Conservation (phyloP, 2,113 vertebrate genomes). For the Acrocephalus arundinaceus region DNA sequence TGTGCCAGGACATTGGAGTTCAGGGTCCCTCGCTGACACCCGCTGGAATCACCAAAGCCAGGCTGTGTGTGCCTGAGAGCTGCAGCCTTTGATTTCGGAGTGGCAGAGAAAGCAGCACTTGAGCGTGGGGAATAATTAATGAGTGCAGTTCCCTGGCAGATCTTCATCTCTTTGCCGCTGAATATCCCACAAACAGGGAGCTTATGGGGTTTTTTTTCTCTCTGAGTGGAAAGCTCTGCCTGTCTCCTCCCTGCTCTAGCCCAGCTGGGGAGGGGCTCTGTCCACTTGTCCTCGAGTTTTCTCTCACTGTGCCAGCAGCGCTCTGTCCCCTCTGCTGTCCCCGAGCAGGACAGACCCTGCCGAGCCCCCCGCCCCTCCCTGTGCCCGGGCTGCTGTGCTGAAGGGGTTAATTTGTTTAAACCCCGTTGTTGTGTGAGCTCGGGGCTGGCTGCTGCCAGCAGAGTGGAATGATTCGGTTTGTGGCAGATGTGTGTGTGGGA, state of each 20-base stretch:
- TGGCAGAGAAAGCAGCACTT: neutral
- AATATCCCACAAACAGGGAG: neutral
- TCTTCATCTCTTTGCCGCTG: neutral
- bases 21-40: rapidly evolving
- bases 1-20: rapidly evolving
- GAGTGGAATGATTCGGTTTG: constrained; percentile 3
- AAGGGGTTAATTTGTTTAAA: neutral
- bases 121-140: neutral
- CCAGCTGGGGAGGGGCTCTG: neutral
- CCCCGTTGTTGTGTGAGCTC: neutral
- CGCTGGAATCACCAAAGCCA: rapidly evolving
- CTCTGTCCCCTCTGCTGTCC: neutral
- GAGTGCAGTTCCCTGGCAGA: neutral
- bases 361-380: neutral
- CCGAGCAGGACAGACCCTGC: rapidly evolving
- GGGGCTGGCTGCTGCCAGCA: neutral
- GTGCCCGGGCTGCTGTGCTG: neutral
- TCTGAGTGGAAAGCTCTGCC: neutral
- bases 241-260: neutral
- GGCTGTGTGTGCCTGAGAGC: rapidly evolving
- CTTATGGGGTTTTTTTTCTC: neutral
- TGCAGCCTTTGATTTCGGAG: rapidly evolving
- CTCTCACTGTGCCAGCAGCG: rapidly evolving
- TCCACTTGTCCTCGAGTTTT: rapidly evolving
- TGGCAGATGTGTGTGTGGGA: constrained; percentile 52